These are phyloP conservation scores for Penaeus japonicus DNA, from an alignment of 1,140 invertebrate species.

Conservation along the genomic window DNA sequence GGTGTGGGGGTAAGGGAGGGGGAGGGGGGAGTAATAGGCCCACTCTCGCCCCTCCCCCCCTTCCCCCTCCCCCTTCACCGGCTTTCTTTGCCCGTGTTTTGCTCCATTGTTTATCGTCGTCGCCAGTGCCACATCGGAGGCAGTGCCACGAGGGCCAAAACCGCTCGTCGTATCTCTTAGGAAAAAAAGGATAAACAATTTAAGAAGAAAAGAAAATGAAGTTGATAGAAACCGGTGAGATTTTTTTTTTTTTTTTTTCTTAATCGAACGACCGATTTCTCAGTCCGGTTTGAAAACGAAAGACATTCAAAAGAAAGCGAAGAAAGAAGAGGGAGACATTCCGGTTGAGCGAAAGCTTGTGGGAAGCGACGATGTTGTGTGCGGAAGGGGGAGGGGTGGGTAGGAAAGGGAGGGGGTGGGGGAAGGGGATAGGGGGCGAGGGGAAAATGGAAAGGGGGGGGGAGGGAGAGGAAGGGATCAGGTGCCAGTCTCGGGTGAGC, in stretches of 20 bases:
- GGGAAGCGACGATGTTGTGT: background rate
- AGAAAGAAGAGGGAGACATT: background rate
- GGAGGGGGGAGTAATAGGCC: background rate
- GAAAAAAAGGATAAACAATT: too few species aligned
- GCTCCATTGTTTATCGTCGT: too few species aligned
- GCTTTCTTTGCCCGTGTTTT: too few species aligned
- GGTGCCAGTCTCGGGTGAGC: slow-evolving; percentile 23
- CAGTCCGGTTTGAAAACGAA: too few species aligned
- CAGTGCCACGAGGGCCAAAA: too few species aligned
- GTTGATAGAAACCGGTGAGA: too few species aligned
- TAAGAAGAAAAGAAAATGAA: too few species aligned
- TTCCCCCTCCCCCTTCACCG: background rate
- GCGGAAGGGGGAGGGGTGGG: background rate
- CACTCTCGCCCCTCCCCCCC: background rate
- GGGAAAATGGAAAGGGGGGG: background rate
- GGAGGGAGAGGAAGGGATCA: background rate
- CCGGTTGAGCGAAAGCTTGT: background rate
- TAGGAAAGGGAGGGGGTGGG: slow-evolving; percentile 16
- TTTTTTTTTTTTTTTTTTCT: too few species aligned
- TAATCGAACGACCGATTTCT: too few species aligned
- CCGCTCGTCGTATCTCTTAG: too few species aligned
- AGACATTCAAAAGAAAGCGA: too few species aligned
- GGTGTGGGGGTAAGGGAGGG: background rate
- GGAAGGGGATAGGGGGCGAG: background rate
- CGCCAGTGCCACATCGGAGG: too few species aligned